Conservation (phyloP, 2,888 invertebrate species). For the Heliconius cydno region DNA sequence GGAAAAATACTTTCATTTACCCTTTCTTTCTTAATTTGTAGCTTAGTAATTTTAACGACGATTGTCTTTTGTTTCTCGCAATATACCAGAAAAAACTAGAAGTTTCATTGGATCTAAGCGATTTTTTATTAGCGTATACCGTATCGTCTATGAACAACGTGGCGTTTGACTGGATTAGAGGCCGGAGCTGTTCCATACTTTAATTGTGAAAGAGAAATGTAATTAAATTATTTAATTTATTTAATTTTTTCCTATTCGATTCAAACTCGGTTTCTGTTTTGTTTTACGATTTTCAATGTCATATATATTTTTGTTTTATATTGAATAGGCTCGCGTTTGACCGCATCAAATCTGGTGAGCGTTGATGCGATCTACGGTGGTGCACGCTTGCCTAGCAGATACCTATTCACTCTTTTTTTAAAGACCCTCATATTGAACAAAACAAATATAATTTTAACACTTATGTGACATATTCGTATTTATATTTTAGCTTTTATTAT, state of each 20-base stretch:
- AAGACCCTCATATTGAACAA: not conserved
- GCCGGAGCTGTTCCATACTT: conserved; percentile 27
- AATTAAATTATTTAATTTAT: not conserved
- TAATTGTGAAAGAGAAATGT: conserved; percentile 38
- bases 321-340: no score
- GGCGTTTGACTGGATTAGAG: conserved; percentile 41
- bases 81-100: conserved; percentile 33
- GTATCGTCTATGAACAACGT: conserved; percentile 33
- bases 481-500: not conserved
- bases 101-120: conserved; percentile 35
- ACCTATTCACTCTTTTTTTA: no score
- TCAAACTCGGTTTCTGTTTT: not conserved
- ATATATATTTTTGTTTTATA: no score
- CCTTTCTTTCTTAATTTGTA: not conserved
- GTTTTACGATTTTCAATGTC: not conserved
- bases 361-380: no score
- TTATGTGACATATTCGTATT: not conserved
- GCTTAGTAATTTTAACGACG: not conserved
- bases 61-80: conserved; percentile 20
- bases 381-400: no score
- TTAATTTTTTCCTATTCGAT: not conserved
- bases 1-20: not conserved
- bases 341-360: no score
- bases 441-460: not conserved
- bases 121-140: conserved; percentile 32